Percentiles rank a stretch among this genome's conserved stretches.
Conservation (phyloP, 2,797 vertebrate genomes). For the Pteronotus mesoamericanus region DNA sequence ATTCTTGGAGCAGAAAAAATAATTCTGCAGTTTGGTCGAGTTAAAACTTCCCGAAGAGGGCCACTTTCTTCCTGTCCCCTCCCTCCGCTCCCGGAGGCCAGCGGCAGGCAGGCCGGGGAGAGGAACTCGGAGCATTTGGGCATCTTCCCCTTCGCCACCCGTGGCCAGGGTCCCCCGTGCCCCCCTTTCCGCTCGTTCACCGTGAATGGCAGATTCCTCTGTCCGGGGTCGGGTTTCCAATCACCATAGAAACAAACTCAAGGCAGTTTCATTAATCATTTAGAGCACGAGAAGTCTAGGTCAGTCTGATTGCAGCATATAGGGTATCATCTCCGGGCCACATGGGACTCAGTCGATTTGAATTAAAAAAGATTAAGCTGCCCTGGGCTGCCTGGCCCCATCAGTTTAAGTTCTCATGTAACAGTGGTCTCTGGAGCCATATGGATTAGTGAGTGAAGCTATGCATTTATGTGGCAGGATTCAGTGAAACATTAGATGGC, state of each 20-base stretch:
- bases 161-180: constrained; percentile 73
- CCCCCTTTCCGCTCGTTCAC: constrained; percentile 81
- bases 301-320: constrained; percentile 99
- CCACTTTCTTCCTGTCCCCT: constrained; percentile 56
- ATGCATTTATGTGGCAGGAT: constrained; percentile 98
- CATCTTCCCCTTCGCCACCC: constrained; percentile 64
- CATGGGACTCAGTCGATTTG: constrained; percentile 96
- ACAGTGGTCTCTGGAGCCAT: constrained; percentile 96
- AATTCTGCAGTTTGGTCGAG: neutral
- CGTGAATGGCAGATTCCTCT: constrained; percentile 94
- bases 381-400: constrained; percentile 91
- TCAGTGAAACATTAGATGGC: constrained; percentile 94
- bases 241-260: constrained; percentile 98
- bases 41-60: constrained; percentile 62
- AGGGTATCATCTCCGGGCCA: constrained; percentile 96
- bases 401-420: constrained; percentile 95
- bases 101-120: constrained; percentile 57
- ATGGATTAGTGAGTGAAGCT: constrained; percentile 99
- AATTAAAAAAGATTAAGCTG: constrained; percentile 95
- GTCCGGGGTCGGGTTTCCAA: constrained; percentile 95
- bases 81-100: constrained; percentile 54
- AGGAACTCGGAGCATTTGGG: neutral
- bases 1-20: neutral
- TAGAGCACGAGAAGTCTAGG: constrained; percentile 99
- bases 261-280: constrained; percentile 99